Conservation (phyloP, 2,113 vertebrate genomes). For the Chlorodrepanis virens region DNA sequence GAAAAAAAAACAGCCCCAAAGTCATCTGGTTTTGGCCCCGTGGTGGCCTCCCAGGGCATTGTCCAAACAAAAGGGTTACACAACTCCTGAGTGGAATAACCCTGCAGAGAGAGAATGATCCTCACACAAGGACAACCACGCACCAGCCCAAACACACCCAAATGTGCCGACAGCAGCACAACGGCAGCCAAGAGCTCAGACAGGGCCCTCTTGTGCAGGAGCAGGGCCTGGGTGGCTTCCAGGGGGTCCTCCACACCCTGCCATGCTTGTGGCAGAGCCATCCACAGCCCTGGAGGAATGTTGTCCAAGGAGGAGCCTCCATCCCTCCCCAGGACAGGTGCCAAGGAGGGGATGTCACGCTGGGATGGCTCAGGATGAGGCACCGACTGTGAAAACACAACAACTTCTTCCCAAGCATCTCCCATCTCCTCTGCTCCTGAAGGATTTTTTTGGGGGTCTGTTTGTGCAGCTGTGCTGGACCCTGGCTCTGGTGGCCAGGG, state of each 20-base stretch:
- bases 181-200: neutral
- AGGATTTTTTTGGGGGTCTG: neutral
- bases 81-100: neutral
- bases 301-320: neutral
- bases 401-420: neutral
- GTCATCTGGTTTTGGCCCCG: neutral
- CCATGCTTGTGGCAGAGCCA: rapidly evolving
- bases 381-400: rapidly evolving
- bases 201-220: neutral
- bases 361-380: neutral
- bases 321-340: neutral
- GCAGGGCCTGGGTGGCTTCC: neutral
- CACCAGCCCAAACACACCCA: constrained; percentile 16
- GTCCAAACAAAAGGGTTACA: constrained; percentile 55
- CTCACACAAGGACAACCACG: neutral
- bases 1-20: neutral
- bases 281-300: rapidly evolving
- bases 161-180: constrained; percentile 46
- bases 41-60: neutral
- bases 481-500: neutral
- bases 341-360: rapidly evolving
- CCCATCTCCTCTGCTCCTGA: neutral
- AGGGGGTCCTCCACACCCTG: neutral
- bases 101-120: neutral
- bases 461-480: neutral